Conservation (phyloP, 2,797 vertebrate species). For the Salarias fasciatus region DNA sequence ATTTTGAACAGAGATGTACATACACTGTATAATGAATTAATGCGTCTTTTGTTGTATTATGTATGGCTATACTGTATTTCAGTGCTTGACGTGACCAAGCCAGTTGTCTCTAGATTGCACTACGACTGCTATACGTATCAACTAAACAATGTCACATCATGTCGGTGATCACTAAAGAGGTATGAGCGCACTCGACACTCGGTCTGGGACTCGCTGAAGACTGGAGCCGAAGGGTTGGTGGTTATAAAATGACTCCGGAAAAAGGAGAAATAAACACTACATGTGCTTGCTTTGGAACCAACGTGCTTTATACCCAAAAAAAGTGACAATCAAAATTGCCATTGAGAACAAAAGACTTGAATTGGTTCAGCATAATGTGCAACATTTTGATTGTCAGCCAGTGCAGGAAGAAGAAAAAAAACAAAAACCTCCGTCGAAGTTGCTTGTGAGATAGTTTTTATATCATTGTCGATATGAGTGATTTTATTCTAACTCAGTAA, state of each 20-base stretch:
- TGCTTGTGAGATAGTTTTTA: slow-evolving; percentile 60
- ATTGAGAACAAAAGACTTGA: slow-evolving; percentile 59
- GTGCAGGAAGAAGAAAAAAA: slow-evolving; percentile 30
- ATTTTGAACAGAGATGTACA: slow-evolving; percentile 80
- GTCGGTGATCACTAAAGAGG: slow-evolving; percentile 64
- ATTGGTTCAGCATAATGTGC: slow-evolving; percentile 59
- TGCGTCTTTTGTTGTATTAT: slow-evolving; percentile 76
- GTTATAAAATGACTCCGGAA: slow-evolving; percentile 34
- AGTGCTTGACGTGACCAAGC: slow-evolving; percentile 74
- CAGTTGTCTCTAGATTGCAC: slow-evolving; percentile 75
- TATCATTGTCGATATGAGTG: slow-evolving; percentile 60
- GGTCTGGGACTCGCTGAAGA: slow-evolving; percentile 19
- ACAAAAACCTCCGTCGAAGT: slow-evolving; percentile 20
- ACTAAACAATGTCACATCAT: slow-evolving; percentile 41
- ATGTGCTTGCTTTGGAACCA: slow-evolving; percentile 67
- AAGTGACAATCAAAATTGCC: slow-evolving; percentile 81
- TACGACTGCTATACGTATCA: slow-evolving; percentile 63
- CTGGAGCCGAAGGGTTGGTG: slow-evolving; percentile 35
- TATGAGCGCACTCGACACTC: slow-evolving; percentile 51
- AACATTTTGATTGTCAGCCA: slow-evolving; percentile 60
- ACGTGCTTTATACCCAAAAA: slow-evolving; percentile 77
- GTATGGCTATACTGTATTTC: slow-evolving; percentile 73
- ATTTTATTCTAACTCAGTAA: slow-evolving; percentile 55
- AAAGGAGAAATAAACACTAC: slow-evolving; percentile 7
- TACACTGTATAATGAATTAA: slow-evolving; percentile 77